Conservation (phyloP, 2,888 invertebrate species). For the Lepidonotus clava region DNA sequence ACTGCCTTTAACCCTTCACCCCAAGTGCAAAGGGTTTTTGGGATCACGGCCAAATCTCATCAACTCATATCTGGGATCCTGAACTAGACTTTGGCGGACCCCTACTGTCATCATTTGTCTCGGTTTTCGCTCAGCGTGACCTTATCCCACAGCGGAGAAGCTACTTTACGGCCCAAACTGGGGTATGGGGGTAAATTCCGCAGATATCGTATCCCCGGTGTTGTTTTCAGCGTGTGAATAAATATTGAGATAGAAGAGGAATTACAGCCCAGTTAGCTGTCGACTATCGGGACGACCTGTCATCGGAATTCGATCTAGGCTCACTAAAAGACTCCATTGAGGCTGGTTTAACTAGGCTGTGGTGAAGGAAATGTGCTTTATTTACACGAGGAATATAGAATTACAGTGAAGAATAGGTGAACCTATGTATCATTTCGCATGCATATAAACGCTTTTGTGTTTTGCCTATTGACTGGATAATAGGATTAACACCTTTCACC, state of each 20-base stretch:
- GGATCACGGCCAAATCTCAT: background rate
- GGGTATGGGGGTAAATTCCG: background rate
- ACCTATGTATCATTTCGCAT: no score
- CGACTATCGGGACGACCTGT: background rate
- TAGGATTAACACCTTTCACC: no score
- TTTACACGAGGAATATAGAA: no score
- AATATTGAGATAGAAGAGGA: slow-evolving; percentile 17
- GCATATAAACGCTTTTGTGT: no score
- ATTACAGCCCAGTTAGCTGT: background rate
- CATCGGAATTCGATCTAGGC: background rate
- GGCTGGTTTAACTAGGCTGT: no score
- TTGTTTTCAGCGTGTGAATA: background rate
- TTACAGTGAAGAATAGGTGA: no score
- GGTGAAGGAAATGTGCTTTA: no score
- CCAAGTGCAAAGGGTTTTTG: background rate
- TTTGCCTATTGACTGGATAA: no score
- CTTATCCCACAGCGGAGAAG: background rate
- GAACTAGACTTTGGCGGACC: background rate
- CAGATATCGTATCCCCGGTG: background rate
- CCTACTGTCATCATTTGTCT: background rate
- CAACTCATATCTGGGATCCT: background rate
- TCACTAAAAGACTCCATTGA: no score
- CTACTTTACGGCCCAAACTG: background rate
- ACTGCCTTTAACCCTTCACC: background rate
- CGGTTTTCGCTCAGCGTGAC: background rate